A percentile compares a stretch with the other conserved stretches of the same genome.
phyloP scores from a whole-genome alignment of 1,140 invertebrate genomes.

The Pseudomyrmex dendroicus region DNA sequence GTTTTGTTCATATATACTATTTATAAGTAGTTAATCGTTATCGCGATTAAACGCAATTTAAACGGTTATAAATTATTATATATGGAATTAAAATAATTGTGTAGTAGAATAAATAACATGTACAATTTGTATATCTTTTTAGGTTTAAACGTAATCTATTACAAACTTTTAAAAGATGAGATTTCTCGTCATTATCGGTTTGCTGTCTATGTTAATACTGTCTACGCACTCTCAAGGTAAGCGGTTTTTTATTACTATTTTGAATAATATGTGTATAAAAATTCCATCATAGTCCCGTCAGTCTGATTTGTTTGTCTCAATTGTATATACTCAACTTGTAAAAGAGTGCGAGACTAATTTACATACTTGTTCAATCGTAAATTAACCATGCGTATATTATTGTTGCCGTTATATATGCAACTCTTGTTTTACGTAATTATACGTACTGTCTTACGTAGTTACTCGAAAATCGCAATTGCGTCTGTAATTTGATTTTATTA shows the following conservation, averaged over 20 bases:
- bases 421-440: neutral
- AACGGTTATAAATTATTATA: no score
- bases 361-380: neutral
- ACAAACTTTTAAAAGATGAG: conserved; percentile 24
- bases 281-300: conserved; percentile 38
- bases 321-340: neutral
- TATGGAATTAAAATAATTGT: no score
- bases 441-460: neutral
- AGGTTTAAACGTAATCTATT: no score
- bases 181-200: conserved; percentile 8
- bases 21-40: no score
- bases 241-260: conserved; percentile 23
- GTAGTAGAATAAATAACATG: no score
- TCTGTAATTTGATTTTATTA: neutral
- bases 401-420: neutral
- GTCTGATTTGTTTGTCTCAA: neutral
- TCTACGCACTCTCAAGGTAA: conserved; percentile 62
- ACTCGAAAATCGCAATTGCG: neutral
- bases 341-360: neutral
- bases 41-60: no score
- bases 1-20: no score
- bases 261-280: neutral
- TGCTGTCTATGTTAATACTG: conserved; percentile 31
- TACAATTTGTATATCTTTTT: no score
- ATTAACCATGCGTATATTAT: no score